Conservation (phyloP, 1,140 invertebrate species). For the Penaeus chinensis region DNA sequence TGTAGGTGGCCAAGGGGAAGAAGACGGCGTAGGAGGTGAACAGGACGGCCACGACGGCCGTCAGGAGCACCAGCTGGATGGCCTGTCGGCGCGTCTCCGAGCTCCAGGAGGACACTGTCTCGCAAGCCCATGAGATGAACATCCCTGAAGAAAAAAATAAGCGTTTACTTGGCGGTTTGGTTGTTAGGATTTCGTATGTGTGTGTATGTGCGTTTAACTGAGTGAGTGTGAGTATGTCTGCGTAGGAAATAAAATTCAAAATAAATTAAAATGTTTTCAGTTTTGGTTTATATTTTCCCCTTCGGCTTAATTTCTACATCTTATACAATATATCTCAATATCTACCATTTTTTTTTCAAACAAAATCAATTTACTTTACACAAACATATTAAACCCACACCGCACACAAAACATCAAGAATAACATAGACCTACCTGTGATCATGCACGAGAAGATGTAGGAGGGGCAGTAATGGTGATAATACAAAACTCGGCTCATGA, state of each 20-base stretch:
- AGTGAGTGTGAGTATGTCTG: not conserved
- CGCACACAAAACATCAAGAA: not conserved
- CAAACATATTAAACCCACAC: not conserved
- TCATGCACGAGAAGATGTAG: conserved; percentile 63
- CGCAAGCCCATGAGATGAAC: conserved; percentile 11
- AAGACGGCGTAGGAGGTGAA: conserved; percentile 52
- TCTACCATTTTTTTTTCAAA: no score
- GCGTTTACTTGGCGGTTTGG: not conserved
- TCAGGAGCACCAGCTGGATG: not conserved
- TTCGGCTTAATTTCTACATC: no score
- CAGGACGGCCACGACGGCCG: not conserved
- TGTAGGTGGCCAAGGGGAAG: conserved; percentile 59
- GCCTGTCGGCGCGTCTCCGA: conserved; percentile 1
- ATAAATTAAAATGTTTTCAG: no score
- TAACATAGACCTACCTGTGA: conserved; percentile 48
- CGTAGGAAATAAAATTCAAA: no score
- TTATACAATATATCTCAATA: no score
- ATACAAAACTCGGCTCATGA: conserved; percentile 63
- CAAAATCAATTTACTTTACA: no score
- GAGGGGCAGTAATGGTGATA: conserved; percentile 63
- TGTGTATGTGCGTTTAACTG: not conserved
- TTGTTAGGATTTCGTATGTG: not conserved
- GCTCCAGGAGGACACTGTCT: not conserved
- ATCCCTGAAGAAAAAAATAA: not conserved
- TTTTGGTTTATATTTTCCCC: no score